These are phyloP conservation scores for Hyles lineata DNA, from an alignment of 2,888 invertebrate genomes.

Conservation along the genomic window DNA sequence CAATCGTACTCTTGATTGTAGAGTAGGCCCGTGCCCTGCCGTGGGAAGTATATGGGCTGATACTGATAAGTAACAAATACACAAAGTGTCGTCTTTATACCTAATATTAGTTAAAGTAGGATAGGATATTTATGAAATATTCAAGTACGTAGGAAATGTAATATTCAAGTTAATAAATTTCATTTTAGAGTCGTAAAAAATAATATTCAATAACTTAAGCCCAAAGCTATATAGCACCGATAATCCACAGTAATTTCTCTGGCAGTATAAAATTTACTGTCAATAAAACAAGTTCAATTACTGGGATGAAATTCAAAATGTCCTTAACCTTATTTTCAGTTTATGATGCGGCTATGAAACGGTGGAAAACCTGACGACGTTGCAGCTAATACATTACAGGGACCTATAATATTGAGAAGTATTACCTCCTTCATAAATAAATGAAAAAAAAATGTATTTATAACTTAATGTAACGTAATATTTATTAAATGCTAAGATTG, in stretches of 20 bases:
- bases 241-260: neutral
- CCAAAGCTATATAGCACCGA: neutral
- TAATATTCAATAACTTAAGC: neutral
- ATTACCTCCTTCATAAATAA: too few species aligned
- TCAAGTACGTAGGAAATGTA: too few species aligned
- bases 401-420: neutral
- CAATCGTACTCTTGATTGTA: too few species aligned
- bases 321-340: neutral
- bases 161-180: neutral
- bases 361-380: neutral
- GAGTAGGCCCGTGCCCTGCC: too few species aligned
- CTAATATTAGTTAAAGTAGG: too few species aligned
- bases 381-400: neutral
- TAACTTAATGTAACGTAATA: too few species aligned
- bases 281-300: slow-evolving; percentile 16
- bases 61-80: too few species aligned
- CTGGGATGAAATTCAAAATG: neutral
- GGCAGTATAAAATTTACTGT: neutral
- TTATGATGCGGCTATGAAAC: neutral
- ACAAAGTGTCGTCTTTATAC: too few species aligned
- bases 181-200: neutral
- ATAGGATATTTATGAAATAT: too few species aligned
- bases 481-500: too few species aligned
- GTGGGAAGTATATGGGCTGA: too few species aligned
- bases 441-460: too few species aligned